These are phyloP conservation scores for Drosophila greeni DNA, from an alignment of 2,888 invertebrate species.

Conservation along the genomic window DNA sequence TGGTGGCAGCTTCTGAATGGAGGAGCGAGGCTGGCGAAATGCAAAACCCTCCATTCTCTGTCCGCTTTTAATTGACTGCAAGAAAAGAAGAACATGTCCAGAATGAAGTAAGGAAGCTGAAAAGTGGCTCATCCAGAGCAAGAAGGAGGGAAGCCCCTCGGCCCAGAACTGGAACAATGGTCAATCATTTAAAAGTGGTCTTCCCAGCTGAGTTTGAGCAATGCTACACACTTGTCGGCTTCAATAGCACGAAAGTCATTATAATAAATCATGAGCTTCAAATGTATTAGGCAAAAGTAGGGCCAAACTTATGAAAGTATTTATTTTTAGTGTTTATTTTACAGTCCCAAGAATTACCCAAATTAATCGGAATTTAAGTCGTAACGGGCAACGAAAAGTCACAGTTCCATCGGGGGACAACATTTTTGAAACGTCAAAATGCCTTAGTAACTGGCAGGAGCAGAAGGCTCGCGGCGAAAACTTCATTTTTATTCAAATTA, in stretches of 20 bases:
- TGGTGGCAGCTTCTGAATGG: constrained; percentile 7
- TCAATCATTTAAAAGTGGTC: constrained; percentile 13
- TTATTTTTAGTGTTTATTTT: not conserved
- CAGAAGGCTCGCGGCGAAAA: constrained; percentile 13
- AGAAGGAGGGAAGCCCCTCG: not conserved
- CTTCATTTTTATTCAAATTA: constrained; percentile 33
- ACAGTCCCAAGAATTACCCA: not conserved
- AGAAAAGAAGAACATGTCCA: constrained; percentile 20
- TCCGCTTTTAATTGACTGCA: constrained; percentile 66
- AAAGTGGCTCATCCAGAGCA: constrained; percentile 46
- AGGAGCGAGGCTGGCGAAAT: constrained; percentile 43
- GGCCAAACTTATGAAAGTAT: not conserved
- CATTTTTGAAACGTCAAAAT: constrained; percentile 7
- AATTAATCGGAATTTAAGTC: constrained; percentile 1
- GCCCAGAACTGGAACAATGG: constrained; percentile 9
- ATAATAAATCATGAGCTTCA: constrained; percentile 7
- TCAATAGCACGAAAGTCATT: constrained; percentile 8
- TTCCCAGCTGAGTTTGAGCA: constrained; percentile 3
- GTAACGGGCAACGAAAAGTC: not conserved
- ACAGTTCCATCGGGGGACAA: not conserved
- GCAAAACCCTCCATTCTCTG: constrained; percentile 60
- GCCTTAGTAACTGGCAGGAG: constrained; percentile 4
- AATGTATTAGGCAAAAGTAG: not conserved
- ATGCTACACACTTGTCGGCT: not conserved
- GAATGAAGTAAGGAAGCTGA: constrained; percentile 54